phyloP scores from a whole-genome alignment of 1,140 invertebrate species.

The Drosophila elegans region DNA sequence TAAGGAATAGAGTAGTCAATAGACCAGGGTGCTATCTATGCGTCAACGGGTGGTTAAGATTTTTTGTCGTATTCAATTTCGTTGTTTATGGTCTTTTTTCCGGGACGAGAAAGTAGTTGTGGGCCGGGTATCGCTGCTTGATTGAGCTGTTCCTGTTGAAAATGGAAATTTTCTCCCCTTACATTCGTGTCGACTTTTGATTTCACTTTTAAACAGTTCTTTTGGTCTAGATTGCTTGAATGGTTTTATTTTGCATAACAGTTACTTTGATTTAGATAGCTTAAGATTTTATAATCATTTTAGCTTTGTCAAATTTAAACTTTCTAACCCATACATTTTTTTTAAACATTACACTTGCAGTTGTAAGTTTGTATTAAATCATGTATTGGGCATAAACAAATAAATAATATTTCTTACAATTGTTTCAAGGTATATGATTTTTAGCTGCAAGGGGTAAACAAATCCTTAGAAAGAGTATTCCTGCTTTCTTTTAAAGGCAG shows the following conservation, averaged over 20 bases:
- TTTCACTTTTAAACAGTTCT: background rate
- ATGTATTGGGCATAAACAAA: too few species aligned
- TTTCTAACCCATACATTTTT: too few species aligned
- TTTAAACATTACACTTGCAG: too few species aligned
- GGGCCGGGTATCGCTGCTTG: background rate
- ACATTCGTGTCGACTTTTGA: background rate
- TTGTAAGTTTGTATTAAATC: too few species aligned
- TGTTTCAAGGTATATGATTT: too few species aligned
- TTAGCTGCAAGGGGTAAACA: too few species aligned
- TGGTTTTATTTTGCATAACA: too few species aligned
- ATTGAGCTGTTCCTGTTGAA: slow-evolving; percentile 10
- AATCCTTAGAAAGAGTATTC: slow-evolving; percentile 25
- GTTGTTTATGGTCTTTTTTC: slow-evolving; percentile 52
- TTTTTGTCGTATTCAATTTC: slow-evolving; percentile 80
- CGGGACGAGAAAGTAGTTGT: background rate
- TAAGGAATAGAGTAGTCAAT: slow-evolving; percentile 35
- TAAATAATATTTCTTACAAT: too few species aligned
- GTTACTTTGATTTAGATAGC: too few species aligned
- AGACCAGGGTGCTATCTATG: slow-evolving; percentile 43
- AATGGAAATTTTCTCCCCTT: background rate
- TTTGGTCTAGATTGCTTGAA: too few species aligned
- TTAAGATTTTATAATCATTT: too few species aligned
- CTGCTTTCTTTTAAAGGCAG: slow-evolving; percentile 23
- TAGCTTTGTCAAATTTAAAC: too few species aligned
- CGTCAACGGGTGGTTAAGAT: slow-evolving; percentile 73